These are phyloP conservation scores for Myotis davidii DNA, from an alignment of 2,113 vertebrate species.

Conservation along the genomic window DNA sequence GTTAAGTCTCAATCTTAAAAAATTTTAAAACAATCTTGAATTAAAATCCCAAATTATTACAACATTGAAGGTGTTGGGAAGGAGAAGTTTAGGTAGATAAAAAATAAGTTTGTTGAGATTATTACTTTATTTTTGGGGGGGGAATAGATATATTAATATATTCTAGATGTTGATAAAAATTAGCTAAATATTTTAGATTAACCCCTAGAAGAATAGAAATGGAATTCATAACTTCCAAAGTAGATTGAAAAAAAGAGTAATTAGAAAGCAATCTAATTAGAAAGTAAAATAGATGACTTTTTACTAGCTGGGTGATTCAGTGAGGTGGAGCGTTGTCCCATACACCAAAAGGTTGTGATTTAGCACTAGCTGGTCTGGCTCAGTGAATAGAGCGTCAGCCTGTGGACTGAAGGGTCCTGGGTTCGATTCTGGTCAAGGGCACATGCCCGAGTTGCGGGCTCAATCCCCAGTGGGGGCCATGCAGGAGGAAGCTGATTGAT, in stretches of 20 bases:
- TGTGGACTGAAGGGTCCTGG: no score
- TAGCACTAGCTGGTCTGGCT: no score
- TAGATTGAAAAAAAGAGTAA: neutral
- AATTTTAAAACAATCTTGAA: neutral
- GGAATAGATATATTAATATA: neutral
- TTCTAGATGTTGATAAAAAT: neutral
- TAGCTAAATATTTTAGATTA: neutral
- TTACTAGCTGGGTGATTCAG: no score
- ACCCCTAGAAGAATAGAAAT: neutral
- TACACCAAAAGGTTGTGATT: no score
- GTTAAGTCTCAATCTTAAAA: conserved; percentile 15
- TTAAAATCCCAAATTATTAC: neutral
- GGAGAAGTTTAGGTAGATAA: neutral
- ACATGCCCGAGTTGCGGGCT: no score
- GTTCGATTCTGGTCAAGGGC: no score
- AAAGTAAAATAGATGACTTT: neutral
- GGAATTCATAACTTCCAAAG: neutral
- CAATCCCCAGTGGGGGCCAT: no score
- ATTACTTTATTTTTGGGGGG: neutral
- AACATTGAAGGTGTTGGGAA: neutral
- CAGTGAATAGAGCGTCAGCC: no score
- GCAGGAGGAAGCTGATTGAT: no score
- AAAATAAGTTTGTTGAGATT: neutral
- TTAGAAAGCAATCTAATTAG: neutral
- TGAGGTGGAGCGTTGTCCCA: no score